Evolutionary conservation across 2,113 vertebrate species (phyloP).

Genomic region (Rhea americana): DNA sequence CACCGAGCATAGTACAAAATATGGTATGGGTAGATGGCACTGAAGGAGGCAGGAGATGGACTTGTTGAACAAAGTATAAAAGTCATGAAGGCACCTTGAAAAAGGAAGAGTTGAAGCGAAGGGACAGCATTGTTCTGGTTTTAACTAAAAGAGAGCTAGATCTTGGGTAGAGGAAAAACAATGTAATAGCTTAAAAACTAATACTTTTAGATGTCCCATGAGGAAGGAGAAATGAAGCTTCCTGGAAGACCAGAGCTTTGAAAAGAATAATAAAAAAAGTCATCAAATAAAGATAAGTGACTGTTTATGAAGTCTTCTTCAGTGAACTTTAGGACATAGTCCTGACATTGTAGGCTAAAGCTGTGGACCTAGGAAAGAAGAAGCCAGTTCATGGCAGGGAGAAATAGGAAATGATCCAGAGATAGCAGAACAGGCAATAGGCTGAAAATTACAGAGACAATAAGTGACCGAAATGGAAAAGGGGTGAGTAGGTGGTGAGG

Average conservation of each 20-base stretch:
- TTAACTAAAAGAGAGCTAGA: background rate
- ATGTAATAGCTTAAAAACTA: background rate
- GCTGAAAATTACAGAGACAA: background rate
- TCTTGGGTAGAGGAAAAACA: background rate
- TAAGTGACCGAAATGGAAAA: background rate
- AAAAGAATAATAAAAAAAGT: background rate
- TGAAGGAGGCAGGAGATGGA: background rate
- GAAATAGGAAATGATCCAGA: background rate
- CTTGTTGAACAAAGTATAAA: background rate
- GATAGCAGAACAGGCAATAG: background rate
- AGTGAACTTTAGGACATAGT: background rate
- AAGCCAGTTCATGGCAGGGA: background rate
- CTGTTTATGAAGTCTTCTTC: background rate
- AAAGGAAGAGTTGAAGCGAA: background rate
- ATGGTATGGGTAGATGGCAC: background rate
- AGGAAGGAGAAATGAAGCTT: background rate
- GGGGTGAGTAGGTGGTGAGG: background rate
- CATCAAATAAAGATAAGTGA: background rate
- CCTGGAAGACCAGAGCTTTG: background rate
- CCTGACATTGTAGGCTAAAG: background rate
- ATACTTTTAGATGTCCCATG: fast-evolving
- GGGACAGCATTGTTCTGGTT: background rate
- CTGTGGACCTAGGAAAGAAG: background rate
- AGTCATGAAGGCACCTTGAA: background rate
- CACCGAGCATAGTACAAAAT: background rate